A percentile compares a stretch with the other conserved stretches of the same genome.
phyloP scores from a whole-genome alignment of 2,113 vertebrate species.

The Suricata suricatta region DNA sequence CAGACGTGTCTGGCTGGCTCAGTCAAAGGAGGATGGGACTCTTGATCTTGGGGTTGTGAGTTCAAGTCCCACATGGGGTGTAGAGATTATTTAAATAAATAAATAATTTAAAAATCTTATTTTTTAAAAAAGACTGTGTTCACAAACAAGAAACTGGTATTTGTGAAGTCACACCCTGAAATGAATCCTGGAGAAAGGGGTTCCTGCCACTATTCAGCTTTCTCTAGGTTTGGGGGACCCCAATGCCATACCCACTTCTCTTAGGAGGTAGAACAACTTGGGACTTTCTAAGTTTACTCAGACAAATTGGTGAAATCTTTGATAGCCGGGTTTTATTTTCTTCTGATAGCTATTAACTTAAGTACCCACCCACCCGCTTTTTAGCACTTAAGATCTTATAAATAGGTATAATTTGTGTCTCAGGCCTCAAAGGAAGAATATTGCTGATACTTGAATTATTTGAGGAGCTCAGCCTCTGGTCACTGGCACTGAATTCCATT shows the following conservation, averaged over 20 bases:
- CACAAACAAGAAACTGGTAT: background rate
- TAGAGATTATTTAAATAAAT: too few relatives aligned
- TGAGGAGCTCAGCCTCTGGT: background rate
- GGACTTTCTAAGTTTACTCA: slow-evolving; percentile 7
- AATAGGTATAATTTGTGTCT: background rate
- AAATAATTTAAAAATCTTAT: too few relatives aligned
- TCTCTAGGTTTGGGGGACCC: background rate
- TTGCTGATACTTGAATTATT: background rate
- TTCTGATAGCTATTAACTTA: background rate
- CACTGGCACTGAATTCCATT: background rate
- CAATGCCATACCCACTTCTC: too few relatives aligned
- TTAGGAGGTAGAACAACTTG: background rate
- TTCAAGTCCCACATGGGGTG: too few relatives aligned
- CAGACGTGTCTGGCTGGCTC: too few relatives aligned
- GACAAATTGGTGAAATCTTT: background rate
- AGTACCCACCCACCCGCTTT: background rate
- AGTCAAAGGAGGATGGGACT: too few relatives aligned
- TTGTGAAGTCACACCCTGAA: background rate
- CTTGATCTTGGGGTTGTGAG: too few relatives aligned
- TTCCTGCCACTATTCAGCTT: background rate
- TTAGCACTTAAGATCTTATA: background rate
- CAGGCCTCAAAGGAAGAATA: background rate
- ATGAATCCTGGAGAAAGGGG: background rate
- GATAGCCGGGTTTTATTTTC: background rate
- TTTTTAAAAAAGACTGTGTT: background rate